Percentiles rank a stretch among this genome's conserved stretches.
These are phyloP conservation scores for Drepana falcataria DNA, from an alignment of 2,888 invertebrate genomes.

Conservation along the genomic window DNA sequence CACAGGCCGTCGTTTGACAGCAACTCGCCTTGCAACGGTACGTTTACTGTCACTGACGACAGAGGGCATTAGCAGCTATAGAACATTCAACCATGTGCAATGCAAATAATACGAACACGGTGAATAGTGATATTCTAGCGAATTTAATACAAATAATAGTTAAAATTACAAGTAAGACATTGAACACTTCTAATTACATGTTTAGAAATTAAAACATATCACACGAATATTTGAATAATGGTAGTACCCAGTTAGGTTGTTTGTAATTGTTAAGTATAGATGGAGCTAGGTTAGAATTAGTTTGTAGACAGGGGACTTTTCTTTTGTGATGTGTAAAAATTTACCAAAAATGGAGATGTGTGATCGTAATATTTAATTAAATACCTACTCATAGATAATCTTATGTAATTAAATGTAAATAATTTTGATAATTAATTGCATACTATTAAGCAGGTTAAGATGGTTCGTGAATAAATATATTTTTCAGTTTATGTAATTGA, in stretches of 20 bases:
- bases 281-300: no score
- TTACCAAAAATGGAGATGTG: neutral
- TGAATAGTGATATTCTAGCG: conserved; percentile 39
- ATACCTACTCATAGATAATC: no score
- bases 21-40: conserved; percentile 56
- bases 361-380: neutral
- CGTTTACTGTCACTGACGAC: conserved; percentile 59
- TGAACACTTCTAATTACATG: neutral
- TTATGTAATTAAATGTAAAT: neutral
- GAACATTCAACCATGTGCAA: conserved; percentile 7
- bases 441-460: no score
- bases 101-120: conserved; percentile 17
- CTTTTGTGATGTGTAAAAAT: no score
- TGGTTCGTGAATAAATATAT: no score
- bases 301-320: no score
- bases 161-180: conserved; percentile 4
- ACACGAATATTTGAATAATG: no score
- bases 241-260: no score
- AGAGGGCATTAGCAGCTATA: conserved; percentile 52
- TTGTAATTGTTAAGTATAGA: no score
- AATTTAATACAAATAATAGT: conserved; percentile 27
- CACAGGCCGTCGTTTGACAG: conserved; percentile 48
- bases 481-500: no score
- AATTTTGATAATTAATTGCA: neutral
- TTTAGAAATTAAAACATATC: neutral